Conservation (phyloP, 2,113 vertebrate genomes). For the Microtus pennsylvanicus region DNA sequence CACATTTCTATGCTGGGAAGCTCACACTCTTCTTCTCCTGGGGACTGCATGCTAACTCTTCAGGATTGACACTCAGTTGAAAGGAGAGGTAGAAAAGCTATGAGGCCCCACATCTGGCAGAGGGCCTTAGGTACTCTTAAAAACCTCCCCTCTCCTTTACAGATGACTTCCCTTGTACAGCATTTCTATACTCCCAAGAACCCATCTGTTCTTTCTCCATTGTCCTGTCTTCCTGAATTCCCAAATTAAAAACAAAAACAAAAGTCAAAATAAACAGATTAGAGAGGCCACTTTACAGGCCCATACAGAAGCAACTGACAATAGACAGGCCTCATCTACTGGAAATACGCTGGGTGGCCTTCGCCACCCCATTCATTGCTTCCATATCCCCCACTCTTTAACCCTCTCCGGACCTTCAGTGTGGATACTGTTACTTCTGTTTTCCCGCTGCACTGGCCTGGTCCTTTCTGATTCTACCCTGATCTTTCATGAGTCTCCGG, state of each 20-base stretch:
- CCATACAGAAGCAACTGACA: not conserved
- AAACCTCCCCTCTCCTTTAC: not conserved
- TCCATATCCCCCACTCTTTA: not conserved
- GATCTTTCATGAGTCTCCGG: not conserved
- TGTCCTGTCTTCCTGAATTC: not conserved
- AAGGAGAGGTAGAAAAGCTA: not conserved
- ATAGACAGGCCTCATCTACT: not conserved
- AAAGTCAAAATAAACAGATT: not conserved
- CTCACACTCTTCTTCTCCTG: not conserved
- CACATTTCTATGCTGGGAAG: not conserved
- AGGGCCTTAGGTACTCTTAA: not conserved
- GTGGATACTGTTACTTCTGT: not conserved
- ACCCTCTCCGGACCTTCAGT: not conserved
- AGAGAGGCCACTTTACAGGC: not conserved
- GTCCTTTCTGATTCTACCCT: not conserved
- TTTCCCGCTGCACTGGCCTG: not conserved
- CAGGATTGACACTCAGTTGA: not conserved
- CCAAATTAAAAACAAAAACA: not conserved
- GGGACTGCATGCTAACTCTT: not conserved
- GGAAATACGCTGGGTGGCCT: not conserved
- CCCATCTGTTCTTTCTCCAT: not conserved
- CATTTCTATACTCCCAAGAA: not conserved
- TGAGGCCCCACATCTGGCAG: not conserved
- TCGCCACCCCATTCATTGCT: fast-evolving
- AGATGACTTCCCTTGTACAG: not conserved